Evolutionary conservation across 2,888 invertebrate species (phyloP).

Genomic region (Macaria liturata): DNA sequence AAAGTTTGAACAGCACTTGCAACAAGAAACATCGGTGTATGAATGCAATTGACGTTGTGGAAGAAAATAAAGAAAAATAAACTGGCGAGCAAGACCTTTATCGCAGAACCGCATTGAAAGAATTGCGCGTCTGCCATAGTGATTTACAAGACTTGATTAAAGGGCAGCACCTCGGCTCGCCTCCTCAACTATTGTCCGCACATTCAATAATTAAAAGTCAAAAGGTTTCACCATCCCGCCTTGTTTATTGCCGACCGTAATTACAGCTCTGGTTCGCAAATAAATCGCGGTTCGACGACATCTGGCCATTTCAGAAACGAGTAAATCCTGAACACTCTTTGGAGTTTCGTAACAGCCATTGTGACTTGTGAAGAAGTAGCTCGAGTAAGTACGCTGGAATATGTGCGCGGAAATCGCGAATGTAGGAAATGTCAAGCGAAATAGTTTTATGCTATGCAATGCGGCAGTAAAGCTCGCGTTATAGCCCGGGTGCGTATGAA

Average conservation of each 20-base stretch:
- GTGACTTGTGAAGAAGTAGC: slow-evolving; percentile 25
- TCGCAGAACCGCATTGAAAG: slow-evolving; percentile 32
- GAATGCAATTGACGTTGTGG: background rate
- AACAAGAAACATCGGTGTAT: slow-evolving; percentile 3
- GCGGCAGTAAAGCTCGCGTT: slow-evolving; percentile 60
- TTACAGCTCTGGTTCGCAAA: slow-evolving; percentile 55
- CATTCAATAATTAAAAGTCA: slow-evolving; percentile 69
- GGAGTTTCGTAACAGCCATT: slow-evolving; percentile 28
- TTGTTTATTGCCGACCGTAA: slow-evolving; percentile 63
- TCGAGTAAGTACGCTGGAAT: background rate
- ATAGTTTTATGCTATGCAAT: slow-evolving; percentile 53
- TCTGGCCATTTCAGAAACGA: slow-evolving; percentile 42
- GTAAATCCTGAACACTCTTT: slow-evolving; percentile 37
- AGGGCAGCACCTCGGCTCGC: slow-evolving; percentile 52
- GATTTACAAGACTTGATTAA: slow-evolving; percentile 61
- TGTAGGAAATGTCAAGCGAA: slow-evolving; percentile 47
- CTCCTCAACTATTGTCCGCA: slow-evolving; percentile 52
- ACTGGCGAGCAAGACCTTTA: slow-evolving; percentile 21
- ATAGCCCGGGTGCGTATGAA: slow-evolving; percentile 48
- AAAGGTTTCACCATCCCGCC: slow-evolving; percentile 58
- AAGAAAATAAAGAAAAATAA: slow-evolving; percentile 12
- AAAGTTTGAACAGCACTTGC: slow-evolving; percentile 1
- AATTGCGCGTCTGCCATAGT: slow-evolving; percentile 24
- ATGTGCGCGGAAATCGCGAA: slow-evolving; percentile 31
- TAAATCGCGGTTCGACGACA: slow-evolving; percentile 57